These are phyloP conservation scores for Limnodromus scolopaceus DNA, from an alignment of 2,797 vertebrate species.

Conservation along the genomic window DNA sequence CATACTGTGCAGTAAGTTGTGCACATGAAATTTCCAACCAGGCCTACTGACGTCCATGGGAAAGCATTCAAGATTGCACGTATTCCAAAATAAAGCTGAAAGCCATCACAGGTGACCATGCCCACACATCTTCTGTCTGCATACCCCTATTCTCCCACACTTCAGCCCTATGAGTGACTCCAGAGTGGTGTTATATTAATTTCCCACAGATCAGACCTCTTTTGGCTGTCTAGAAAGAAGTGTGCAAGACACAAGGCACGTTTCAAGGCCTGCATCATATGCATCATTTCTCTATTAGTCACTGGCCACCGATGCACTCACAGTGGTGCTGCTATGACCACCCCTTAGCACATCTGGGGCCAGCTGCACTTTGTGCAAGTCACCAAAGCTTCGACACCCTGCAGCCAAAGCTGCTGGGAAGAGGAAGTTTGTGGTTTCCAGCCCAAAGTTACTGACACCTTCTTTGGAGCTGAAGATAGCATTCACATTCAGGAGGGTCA, in stretches of 20 bases:
- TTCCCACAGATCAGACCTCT: neutral
- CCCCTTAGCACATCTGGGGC: neutral
- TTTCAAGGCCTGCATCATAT: neutral
- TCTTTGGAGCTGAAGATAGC: neutral
- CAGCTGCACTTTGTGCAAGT: neutral
- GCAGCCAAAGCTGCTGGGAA: neutral
- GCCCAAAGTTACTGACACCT: neutral
- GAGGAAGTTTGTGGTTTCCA: neutral
- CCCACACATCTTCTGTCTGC: neutral
- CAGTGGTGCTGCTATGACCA: neutral
- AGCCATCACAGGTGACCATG: neutral
- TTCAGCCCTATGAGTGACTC: neutral
- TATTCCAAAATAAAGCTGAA: neutral
- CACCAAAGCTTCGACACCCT: neutral
- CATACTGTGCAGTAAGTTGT: neutral
- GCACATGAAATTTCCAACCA: neutral
- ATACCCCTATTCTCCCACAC: accelerated
- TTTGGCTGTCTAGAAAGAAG: neutral
- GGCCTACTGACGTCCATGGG: neutral
- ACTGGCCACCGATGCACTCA: neutral
- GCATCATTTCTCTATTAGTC: neutral
- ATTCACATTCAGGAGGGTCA: neutral
- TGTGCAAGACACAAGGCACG: neutral
- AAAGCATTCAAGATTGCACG: neutral
- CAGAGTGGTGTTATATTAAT: neutral